Conservation (phyloP, 2,113 vertebrate genomes). For the Macroglossus sobrinus region DNA sequence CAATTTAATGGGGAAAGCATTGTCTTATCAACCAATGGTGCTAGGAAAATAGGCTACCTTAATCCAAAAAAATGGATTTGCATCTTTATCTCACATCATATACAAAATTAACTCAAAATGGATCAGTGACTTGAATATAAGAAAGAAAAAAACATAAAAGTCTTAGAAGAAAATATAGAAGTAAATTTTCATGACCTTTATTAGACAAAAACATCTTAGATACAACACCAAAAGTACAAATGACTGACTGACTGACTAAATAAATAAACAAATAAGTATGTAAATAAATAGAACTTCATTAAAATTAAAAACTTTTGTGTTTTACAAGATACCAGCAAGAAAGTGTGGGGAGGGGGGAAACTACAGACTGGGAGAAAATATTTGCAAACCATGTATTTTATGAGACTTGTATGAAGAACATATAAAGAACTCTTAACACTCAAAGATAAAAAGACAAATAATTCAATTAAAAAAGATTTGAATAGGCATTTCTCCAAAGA, state of each 20-base stretch:
- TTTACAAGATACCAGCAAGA: background rate
- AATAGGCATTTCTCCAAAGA: background rate
- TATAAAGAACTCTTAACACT: background rate
- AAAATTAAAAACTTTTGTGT: background rate
- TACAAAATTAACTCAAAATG: background rate
- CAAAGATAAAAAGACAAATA: background rate
- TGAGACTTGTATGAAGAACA: background rate
- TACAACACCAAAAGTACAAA: background rate
- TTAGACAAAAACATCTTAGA: background rate
- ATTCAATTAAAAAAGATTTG: background rate
- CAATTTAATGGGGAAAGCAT: conserved; percentile 6
- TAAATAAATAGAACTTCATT: background rate
- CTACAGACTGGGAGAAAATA: background rate
- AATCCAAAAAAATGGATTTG: background rate
- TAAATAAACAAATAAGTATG: background rate
- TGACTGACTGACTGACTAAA: background rate
- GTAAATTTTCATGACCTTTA: background rate
- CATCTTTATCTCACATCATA: background rate
- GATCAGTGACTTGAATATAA: background rate
- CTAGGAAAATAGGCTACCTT: background rate
- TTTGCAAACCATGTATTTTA: background rate
- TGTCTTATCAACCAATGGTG: background rate
- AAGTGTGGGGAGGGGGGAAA: background rate
- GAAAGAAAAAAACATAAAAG: background rate
- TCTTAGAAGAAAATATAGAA: background rate